These are phyloP conservation scores for Vanessa atalanta DNA, from an alignment of 1,140 invertebrate genomes.

Conservation along the genomic window DNA sequence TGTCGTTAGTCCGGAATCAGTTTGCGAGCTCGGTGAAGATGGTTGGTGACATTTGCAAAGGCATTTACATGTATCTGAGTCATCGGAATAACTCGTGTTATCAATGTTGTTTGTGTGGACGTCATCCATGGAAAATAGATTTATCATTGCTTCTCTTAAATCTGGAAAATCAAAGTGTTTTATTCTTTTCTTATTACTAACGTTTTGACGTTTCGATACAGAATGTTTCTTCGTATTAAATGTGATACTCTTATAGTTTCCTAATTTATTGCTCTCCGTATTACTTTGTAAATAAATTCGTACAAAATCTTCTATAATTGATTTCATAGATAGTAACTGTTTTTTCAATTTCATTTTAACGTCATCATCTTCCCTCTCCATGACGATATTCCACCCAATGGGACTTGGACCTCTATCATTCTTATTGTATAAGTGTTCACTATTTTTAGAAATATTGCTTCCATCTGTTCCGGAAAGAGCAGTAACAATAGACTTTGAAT, in stretches of 20 bases:
- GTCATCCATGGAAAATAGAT: slow-evolving; percentile 54
- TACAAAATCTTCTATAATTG: slow-evolving; percentile 58
- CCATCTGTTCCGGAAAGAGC: slow-evolving; percentile 45
- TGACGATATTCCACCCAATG: slow-evolving; percentile 60
- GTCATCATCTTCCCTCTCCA: slow-evolving; percentile 58
- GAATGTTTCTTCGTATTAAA: slow-evolving; percentile 13
- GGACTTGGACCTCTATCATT: slow-evolving; percentile 45
- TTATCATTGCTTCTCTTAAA: slow-evolving; percentile 61
- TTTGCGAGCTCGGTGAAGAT: slow-evolving; percentile 39
- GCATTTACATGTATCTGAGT: slow-evolving; percentile 50
- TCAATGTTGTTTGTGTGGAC: slow-evolving; percentile 22
- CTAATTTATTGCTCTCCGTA: slow-evolving; percentile 8
- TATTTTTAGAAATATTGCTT: slow-evolving; percentile 49
- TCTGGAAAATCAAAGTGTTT: slow-evolving; percentile 73
- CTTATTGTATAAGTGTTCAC: slow-evolving; percentile 45
- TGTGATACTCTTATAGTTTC: neutral
- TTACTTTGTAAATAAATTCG: slow-evolving; percentile 51
- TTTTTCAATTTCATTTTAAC: slow-evolving; percentile 60
- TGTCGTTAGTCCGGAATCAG: slow-evolving; percentile 53
- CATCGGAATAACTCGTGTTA: slow-evolving; percentile 43
- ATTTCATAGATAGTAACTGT: slow-evolving; percentile 60
- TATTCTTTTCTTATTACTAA: slow-evolving; percentile 63
- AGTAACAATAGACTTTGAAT: slow-evolving; percentile 49
- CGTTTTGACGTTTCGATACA: slow-evolving; percentile 15
- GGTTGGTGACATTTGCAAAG: slow-evolving; percentile 55